phyloP scores from a whole-genome alignment of 2,113 vertebrate species.

The Gymnarchus niloticus region DNA sequence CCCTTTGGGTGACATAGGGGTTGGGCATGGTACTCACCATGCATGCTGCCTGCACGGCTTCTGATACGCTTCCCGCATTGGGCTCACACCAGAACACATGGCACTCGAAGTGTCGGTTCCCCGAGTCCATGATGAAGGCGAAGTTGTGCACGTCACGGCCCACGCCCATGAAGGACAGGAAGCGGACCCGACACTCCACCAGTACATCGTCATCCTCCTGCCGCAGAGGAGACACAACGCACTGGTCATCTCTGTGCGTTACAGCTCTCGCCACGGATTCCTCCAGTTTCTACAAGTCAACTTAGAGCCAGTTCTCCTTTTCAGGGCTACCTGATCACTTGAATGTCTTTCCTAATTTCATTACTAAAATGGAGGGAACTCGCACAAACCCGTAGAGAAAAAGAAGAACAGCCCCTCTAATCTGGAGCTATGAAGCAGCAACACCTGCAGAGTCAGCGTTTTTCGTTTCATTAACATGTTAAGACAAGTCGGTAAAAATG shows the following conservation, averaged over 20 bases:
- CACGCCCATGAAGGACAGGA: conserved; percentile 97
- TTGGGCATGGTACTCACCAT: conserved; percentile 70
- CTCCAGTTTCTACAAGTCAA: background rate
- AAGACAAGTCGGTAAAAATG: too few species aligned
- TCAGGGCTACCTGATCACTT: background rate
- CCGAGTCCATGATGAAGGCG: conserved; percentile 96
- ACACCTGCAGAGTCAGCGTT: background rate
- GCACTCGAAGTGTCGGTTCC: conserved; percentile 92
- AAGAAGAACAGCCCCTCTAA: background rate
- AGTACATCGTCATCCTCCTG: conserved; percentile 84
- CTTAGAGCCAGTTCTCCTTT: background rate
- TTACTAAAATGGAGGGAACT: background rate
- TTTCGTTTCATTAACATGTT: background rate
- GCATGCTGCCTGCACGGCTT: conserved; percentile 94
- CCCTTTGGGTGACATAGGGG: background rate
- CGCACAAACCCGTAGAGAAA: background rate
- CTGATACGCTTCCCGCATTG: conserved; percentile 85
- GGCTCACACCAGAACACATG: conserved; percentile 97
- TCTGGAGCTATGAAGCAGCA: background rate
- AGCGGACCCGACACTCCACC: conserved; percentile 93
- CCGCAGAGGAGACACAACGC: conserved; percentile 29
- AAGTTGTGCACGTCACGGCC: conserved; percentile 88
- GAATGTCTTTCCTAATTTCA: background rate
- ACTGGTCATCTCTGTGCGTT: too few species aligned
- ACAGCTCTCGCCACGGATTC: too few species aligned